A percentile compares a stretch with the other conserved stretches of the same genome.
Evolutionary conservation across 2,888 invertebrate species (phyloP).

Genomic region (Yponomeuta plumbellus): DNA sequence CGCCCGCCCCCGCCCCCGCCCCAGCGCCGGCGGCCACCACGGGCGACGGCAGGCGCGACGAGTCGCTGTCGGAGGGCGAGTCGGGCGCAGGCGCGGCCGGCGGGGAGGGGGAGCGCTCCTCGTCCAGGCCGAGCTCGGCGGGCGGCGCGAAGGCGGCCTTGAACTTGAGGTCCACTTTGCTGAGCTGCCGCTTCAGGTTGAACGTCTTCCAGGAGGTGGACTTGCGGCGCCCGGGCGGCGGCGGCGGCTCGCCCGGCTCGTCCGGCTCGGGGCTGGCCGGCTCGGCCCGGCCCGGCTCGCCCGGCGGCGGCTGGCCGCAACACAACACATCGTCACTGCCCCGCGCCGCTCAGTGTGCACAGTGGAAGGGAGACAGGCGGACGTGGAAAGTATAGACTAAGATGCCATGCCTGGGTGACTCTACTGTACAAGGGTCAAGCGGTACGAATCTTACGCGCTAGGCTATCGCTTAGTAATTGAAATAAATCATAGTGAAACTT

Average conservation of each 20-base stretch:
- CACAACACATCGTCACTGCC: not conserved
- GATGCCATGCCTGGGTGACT: slow-evolving; percentile 57
- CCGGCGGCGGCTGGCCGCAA: slow-evolving; percentile 33
- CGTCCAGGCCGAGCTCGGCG: slow-evolving; percentile 57
- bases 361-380: slow-evolving; percentile 38
- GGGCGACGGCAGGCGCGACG: slow-evolving; percentile 48
- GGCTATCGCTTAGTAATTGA: not conserved
- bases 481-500: not conserved
- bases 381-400: slow-evolving; percentile 47
- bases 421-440: slow-evolving; percentile 48
- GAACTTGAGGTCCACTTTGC: slow-evolving; percentile 85
- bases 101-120: slow-evolving; percentile 51
- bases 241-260: slow-evolving; percentile 53
- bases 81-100: slow-evolving; percentile 46
- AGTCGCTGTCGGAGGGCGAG: slow-evolving; percentile 33
- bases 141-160: slow-evolving; percentile 79
- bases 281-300: slow-evolving; percentile 54
- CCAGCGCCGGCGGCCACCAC: slow-evolving; percentile 64
- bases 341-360: not conserved
- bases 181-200: slow-evolving; percentile 88
- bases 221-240: slow-evolving; percentile 56
- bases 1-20: slow-evolving; percentile 32
- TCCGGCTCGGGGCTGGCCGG: slow-evolving; percentile 44
- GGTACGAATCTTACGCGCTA: slow-evolving; percentile 8
- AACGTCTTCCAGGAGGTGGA: slow-evolving; percentile 86